phyloP scores from a whole-genome alignment of 53 echinoderm and acorn worm genomes.

The Patiria pectinifera region DNA sequence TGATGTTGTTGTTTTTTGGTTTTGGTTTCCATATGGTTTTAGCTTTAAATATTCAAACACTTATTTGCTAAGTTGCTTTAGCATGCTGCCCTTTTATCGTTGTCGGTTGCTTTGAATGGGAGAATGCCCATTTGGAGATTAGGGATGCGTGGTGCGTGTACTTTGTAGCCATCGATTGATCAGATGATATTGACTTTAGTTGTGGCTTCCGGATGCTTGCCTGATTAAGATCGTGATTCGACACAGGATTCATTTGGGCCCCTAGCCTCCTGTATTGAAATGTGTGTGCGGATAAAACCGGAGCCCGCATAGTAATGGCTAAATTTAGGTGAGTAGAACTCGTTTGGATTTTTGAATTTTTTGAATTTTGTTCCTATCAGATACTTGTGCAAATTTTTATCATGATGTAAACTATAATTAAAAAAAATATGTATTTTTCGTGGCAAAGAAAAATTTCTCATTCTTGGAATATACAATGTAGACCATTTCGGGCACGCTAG shows the following conservation, averaged over 20 bases:
- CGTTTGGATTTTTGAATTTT: not conserved
- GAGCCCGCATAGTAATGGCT: not conserved
- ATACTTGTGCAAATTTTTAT: not conserved
- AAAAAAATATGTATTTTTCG: too few species aligned
- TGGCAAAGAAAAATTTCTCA: too few species aligned
- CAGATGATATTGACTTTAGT: conserved; percentile 38
- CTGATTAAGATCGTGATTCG: not conserved
- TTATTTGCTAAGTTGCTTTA: not conserved
- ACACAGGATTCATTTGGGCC: not conserved
- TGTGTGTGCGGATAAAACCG: not conserved
- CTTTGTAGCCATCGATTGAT: conserved; percentile 48
- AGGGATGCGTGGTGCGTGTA: conserved; percentile 10
- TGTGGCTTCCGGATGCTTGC: conserved; percentile 27
- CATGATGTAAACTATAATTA: too few species aligned
- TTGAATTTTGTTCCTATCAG: not conserved
- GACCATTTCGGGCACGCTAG: too few species aligned
- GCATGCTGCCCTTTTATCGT: too few species aligned
- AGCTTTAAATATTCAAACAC: not conserved
- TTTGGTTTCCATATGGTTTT: conserved; percentile 1
- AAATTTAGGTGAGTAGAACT: not conserved
- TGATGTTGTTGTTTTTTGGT: not conserved
- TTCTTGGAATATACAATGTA: too few species aligned
- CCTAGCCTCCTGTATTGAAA: not conserved
- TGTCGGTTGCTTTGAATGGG: not conserved
- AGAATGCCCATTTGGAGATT: conserved; percentile 15